Conservation (phyloP, 2,888 invertebrate species). For the Kuschelorhynchus macadamiae region DNA sequence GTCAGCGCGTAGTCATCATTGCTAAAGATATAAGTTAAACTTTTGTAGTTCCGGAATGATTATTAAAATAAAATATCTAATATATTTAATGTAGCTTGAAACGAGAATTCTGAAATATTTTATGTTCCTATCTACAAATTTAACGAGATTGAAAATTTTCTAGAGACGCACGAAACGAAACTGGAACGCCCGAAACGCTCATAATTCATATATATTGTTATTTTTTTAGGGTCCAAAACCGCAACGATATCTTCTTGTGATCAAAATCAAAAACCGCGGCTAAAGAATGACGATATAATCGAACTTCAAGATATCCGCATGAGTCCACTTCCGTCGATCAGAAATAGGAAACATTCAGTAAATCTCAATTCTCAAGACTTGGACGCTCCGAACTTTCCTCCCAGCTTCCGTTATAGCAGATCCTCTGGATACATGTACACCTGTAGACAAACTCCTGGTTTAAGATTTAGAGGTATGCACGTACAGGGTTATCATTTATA, state of each 20-base stretch:
- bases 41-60: no score
- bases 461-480: slow-evolving; percentile 71
- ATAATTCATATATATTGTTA: slow-evolving; percentile 1
- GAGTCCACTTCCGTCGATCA: slow-evolving; percentile 87
- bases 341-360: slow-evolving; percentile 74
- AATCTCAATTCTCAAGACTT: slow-evolving; percentile 66
- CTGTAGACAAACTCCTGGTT: slow-evolving; percentile 70
- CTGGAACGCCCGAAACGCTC: no score
- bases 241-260: slow-evolving; percentile 38
- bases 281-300: slow-evolving; percentile 82
- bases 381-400: slow-evolving; percentile 79
- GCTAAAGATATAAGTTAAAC: no score
- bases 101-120: no score
- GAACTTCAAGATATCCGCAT: slow-evolving; percentile 90
- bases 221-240: slow-evolving; percentile 66
- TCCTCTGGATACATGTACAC: slow-evolving; percentile 72
- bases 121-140: no score
- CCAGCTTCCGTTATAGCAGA: slow-evolving; percentile 82
- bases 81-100: no score
- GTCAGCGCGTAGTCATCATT: no score
- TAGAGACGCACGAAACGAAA: no score
- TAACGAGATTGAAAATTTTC: no score
- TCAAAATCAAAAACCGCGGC: slow-evolving; percentile 48
- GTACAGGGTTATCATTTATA: no score
- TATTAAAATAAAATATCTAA: no score